Base-by-base conservation (phyloP, 2,797 vertebrate genomes). In the Halcyon badia region DNA sequence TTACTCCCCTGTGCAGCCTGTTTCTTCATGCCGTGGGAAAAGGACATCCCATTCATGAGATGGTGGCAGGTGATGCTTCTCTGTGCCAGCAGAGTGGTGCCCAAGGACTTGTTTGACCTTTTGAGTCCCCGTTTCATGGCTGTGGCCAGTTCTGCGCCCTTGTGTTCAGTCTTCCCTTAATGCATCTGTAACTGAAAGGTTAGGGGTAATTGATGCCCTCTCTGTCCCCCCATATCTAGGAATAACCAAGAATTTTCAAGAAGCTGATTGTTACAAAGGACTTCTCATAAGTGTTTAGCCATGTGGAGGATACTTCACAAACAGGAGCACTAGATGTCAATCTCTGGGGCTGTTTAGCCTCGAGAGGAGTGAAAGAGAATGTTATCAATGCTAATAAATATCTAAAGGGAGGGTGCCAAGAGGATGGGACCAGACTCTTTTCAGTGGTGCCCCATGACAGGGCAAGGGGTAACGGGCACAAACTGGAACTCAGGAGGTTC, bases 281-380 rank as follows among this genome's bases (percentile, higher is more conserved):
- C 33, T 33, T 31, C 22, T 31, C 7, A 31, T 4, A n/a, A 56
- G 31, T 4, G 0, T 12, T 46, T 16, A 35, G 25, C 39, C 21
- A 14, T 6, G 1, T 2, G 17, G 28, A n/a, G 24, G 31, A 6
- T 28, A 1, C 17, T 65, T 10, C 30, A 30, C 11, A 3, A 10
- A 19, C 26, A 19, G 30, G 13, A 68, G 3, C 52, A 25, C 39
- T 5, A 20, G 8, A 3, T 20, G 24, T 4, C 61, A 35, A 4
- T 20, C 21, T 24, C 13, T 41, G 60, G 39, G 17, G 9, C 37
- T 62, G 60, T 30, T 62, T 62, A 41, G 26, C 12, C 39, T 62
- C 18, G 18, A 62, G 37, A 62, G 41, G 26, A 42, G 20, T 20
- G 7, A n/a, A 11, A 22, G 28, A 28, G 39, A 39, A 64, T 42